Percentiles rank a stretch among this genome's conserved stretches.
phyloP scores from a whole-genome alignment of 2,797 vertebrate genomes.

The Pogoniulus pusillus region DNA sequence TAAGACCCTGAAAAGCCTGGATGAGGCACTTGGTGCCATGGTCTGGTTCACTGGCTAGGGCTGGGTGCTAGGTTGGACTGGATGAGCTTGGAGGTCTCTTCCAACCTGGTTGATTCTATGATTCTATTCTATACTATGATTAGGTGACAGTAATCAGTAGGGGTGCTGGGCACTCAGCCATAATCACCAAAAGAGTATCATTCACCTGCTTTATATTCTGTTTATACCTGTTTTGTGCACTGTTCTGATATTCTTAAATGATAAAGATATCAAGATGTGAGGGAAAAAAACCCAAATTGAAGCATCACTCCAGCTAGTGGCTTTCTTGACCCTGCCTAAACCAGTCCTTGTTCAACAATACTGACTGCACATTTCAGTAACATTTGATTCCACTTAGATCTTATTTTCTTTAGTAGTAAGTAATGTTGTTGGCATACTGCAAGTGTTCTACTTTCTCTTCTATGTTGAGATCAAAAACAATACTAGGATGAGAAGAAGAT shows the following conservation, averaged over 20 bases:
- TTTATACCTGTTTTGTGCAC: neutral
- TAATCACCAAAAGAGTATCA: neutral
- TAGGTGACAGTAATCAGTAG: neutral
- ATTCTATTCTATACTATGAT: no score
- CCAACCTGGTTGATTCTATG: no score
- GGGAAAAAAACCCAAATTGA: neutral
- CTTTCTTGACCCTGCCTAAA: neutral
- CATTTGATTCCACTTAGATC: neutral
- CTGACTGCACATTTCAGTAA: neutral
- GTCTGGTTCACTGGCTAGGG: no score
- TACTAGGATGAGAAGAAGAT: neutral
- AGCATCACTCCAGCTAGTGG: neutral
- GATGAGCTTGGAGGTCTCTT: no score
- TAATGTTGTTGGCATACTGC: neutral
- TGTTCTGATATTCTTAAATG: neutral
- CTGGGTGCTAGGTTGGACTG: no score
- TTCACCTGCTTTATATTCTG: neutral
- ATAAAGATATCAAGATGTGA: neutral
- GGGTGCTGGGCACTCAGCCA: neutral
- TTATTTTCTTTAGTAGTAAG: neutral
- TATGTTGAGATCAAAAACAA: neutral
- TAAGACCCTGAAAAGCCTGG: neutral
- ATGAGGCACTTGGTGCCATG: no score
- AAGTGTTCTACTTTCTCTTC: neutral
- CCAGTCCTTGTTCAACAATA: neutral